Evolutionary conservation across 2,888 invertebrate species (phyloP), one percentile per base, ranked within the genome.

Genomic region (Serripes groenlandicus): DNA sequence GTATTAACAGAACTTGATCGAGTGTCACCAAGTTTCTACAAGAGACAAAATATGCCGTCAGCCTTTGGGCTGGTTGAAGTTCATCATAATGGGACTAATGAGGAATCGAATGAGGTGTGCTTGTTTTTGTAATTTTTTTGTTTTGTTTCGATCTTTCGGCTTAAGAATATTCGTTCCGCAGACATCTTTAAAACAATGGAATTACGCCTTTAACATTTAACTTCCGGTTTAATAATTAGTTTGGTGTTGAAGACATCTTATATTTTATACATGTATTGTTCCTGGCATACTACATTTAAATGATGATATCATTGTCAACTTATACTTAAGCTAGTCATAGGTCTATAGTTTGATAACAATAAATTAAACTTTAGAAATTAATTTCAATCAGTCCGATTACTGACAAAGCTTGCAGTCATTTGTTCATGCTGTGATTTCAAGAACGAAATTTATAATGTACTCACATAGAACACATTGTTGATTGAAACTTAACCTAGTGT

Each of bases 1-100:
- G 84, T 82, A 37, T 78, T 86, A 52, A 86, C 86, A 21, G 84
- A 77, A 68, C 58, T 86, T 32, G 84, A 86, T 73, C 64, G 86
- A 26, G 86, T 89, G 56, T 89, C 89, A 15, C 89, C 89, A 18
- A 75, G 74, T 18, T 87, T 77, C 68, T 87, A 89, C 32, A 86
- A 87, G 78, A 82, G 84, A 32, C 75, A 83, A 72, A 84, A 68
- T 49, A 89, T 90, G 90, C 89, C 89, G 79, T 81, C 89, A 42
- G 88, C 89, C 30, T 89, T 82, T 69, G 88, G 88, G 28, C 62
- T 85, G 28, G 64, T 83, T 7, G 89, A 87, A 15, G 78, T 82
- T n/a, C 81, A 66, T 42, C 66, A 81, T 26, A 84, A 81, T 49
- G 90, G 84, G 60, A 84, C 66, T 42, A 66, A 71, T 62, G 72